Conservation (phyloP, 2,888 invertebrate genomes). For the Stegophylla sp. region DNA sequence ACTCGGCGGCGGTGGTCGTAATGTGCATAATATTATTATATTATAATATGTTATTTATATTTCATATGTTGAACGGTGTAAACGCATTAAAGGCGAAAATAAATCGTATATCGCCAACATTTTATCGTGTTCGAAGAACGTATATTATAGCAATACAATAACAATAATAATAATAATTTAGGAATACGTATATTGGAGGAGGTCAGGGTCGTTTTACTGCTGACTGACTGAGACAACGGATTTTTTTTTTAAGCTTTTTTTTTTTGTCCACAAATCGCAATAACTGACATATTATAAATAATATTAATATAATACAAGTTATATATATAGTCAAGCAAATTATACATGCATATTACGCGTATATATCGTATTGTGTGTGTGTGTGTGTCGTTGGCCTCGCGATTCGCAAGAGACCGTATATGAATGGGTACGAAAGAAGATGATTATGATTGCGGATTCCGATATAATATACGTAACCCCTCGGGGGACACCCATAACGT, state of each 20-base stretch:
- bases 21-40: slow-evolving; percentile 11
- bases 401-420: slow-evolving; percentile 9
- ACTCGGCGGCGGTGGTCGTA: no score
- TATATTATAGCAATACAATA: not conserved
- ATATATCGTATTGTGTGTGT: not conserved
- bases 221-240: not conserved
- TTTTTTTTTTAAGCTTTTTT: not conserved
- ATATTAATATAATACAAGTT: no score
- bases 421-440: slow-evolving; percentile 8
- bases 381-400: not conserved
- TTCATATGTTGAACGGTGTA: not conserved
- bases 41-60: not conserved
- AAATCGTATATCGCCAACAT: slow-evolving; percentile 12
- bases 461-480: not conserved
- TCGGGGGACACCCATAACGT: not conserved
- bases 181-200: slow-evolving; percentile 25
- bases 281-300: slow-evolving; percentile 2
- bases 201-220: slow-evolving; percentile 36
- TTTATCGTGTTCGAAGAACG: slow-evolving; percentile 27
- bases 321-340: not conserved
- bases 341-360: not conserved
- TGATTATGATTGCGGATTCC: not conserved
- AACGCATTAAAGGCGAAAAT: slow-evolving; percentile 21
- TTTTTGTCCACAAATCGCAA: slow-evolving; percentile 9
- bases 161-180: slow-evolving; percentile 26